Percentiles rank a stretch among this genome's conserved stretches.
phyloP scores from a whole-genome alignment of 2,888 invertebrate species.

The Mimachlamys varia region DNA sequence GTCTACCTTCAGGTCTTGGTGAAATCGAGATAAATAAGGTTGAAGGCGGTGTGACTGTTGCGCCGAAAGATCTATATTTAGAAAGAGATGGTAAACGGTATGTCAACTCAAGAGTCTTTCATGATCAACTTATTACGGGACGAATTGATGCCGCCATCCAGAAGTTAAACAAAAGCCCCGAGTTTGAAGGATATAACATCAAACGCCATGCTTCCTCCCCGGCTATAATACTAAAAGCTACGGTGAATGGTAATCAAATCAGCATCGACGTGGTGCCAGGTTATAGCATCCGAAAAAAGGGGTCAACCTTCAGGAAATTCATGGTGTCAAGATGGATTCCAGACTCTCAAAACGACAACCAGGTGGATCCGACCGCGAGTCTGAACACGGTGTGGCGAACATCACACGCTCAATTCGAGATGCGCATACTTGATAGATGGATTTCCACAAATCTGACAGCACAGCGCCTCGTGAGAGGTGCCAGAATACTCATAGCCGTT shows the following conservation, averaged over 20 bases:
- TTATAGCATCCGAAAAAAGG: neutral
- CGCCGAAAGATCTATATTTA: neutral
- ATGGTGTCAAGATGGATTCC: slow-evolving; percentile 5
- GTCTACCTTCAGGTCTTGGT: neutral
- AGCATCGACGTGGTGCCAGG: neutral
- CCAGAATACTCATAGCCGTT: neutral
- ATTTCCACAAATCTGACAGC: neutral
- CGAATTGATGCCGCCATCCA: neutral
- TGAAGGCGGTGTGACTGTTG: neutral
- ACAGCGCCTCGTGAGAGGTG: neutral
- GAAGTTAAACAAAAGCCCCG: neutral
- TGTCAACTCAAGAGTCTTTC: neutral
- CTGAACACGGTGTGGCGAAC: neutral
- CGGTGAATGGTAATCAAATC: neutral
- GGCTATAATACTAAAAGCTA: neutral
- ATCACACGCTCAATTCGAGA: neutral
- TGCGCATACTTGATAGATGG: neutral
- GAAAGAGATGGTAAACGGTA: neutral
- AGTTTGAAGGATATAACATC: neutral
- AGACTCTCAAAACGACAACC: neutral
- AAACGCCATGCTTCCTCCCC: neutral
- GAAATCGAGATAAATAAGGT: neutral
- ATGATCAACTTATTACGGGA: neutral
- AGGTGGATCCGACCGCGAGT: neutral
- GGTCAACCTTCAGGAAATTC: neutral